Evolutionary conservation across 2,888 invertebrate species (phyloP), one percentile per base, ranked within the genome.

Genomic region (Diloba caeruleocephala): DNA sequence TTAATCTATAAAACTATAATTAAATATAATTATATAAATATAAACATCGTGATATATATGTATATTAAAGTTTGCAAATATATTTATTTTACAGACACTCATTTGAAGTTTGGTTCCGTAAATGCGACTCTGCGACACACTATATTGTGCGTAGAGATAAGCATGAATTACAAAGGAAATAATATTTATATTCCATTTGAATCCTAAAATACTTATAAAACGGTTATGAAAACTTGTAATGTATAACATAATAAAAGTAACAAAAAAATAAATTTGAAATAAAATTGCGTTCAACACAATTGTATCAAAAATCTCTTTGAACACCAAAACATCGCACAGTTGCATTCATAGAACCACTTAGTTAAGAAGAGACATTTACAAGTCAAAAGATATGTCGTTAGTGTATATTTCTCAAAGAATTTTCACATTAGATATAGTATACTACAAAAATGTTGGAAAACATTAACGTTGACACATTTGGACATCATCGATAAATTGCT

Each of bases 1-100:
- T 64, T 56, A 43, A 42, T 64, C 74, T 78, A 78, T 80, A 75
- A 79, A 78, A 74, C 58, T 74, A 74, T 69, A 66, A 69, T 59
- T 64, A 52, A 64, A 64, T 68, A 76, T 72, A 74, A 72, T 58
- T 49, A 58, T 64, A 65, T 71, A 72, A 19, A 57, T 72, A 71
- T 75, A 71, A 66, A 73, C 63, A 71, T 71, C 65, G 60, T 51
- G 70, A 67, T 55, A 61, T 53, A 60, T 45, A 56, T 59, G 43
- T 51, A 58, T 58, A 57, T 55, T 34, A 51, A 42, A 32, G 37
- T 54, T 46, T 36, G 62, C 59, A 57, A 61, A 55, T 37, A 52
- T 53, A 50, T 59, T 51, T 32, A 17, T 42, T 59, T 55, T 10
- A 53, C 55, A 67, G 45, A 67, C 62, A 49, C 38, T 51, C 26